Percentiles rank a stretch among this genome's conserved stretches.
Evolutionary conservation across 2,797 vertebrate species (phyloP).

Genomic region (Sebastes baramenuke): DNA sequence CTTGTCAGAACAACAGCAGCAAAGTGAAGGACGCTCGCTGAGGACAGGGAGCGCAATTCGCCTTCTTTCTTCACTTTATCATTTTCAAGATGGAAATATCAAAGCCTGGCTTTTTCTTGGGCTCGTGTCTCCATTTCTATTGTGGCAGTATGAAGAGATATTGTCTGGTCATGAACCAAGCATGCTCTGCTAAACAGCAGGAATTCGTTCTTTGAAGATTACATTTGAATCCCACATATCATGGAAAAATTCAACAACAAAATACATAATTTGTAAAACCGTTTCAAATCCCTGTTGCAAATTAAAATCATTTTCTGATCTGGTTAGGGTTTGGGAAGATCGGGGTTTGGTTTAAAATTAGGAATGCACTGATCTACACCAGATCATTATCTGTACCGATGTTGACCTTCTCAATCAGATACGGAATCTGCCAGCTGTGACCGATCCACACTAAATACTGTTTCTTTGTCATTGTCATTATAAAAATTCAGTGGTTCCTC

Average conservation of each 20-base stretch:
- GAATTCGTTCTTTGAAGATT: background rate
- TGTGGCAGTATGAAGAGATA: background rate
- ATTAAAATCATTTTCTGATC: background rate
- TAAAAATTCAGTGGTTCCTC: too few relatives aligned
- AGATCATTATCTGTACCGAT: background rate
- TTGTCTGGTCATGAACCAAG: background rate
- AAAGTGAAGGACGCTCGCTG: slow-evolving; percentile 36
- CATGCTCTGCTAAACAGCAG: background rate
- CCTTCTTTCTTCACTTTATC: slow-evolving; percentile 14
- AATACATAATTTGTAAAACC: background rate
- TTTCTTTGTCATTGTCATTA: background rate
- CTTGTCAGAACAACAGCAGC: slow-evolving; percentile 53
- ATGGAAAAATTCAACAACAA: background rate
- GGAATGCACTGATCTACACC: background rate
- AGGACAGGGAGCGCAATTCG: slow-evolving; percentile 23
- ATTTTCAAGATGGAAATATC: slow-evolving; percentile 17
- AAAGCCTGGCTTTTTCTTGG: background rate
- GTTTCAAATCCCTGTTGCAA: background rate
- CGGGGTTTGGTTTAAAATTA: background rate
- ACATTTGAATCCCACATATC: background rate
- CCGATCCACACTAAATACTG: background rate
- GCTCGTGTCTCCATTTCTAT: background rate
- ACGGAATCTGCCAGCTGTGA: accelerated
- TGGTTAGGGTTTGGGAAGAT: background rate
- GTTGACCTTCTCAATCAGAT: background rate